These are phyloP conservation scores for Ancistrus triradiatus DNA, from an alignment of 2,113 vertebrate species.

Conservation along the genomic window DNA sequence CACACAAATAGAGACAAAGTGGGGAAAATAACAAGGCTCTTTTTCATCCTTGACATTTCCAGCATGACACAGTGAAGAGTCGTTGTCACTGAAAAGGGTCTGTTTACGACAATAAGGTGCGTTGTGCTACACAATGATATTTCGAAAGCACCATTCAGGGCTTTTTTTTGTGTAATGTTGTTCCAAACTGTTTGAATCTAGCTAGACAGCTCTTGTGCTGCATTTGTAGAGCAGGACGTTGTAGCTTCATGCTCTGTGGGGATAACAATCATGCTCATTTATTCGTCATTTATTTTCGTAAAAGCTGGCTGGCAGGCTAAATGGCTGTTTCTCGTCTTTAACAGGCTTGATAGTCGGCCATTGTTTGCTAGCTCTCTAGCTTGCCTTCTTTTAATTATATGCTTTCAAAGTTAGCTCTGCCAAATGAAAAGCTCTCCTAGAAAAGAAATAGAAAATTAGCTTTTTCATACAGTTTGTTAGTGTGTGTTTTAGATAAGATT, in stretches of 20 bases:
- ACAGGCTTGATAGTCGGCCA: conserved; percentile 46
- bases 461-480: conserved; percentile 28
- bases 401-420: conserved; percentile 38
- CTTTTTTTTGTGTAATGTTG: conserved; percentile 15
- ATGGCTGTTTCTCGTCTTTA: conserved; percentile 27
- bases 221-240: conserved; percentile 3
- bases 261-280: conserved; percentile 44
- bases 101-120: conserved; percentile 4
- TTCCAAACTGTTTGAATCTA: too few species aligned
- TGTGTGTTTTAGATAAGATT: conserved; percentile 10
- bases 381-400: conserved; percentile 61
- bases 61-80: conserved; percentile 1
- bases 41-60: conserved; percentile 14
- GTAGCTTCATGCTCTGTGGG: conserved; percentile 23
- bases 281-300: conserved; percentile 55
- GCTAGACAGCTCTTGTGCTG: conserved; percentile 8
- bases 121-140: conserved; percentile 10
- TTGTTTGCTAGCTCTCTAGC: conserved; percentile 49
- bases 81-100: conserved; percentile 9
- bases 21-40: neutral
- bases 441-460: conserved; percentile 47
- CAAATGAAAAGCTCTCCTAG: conserved; percentile 45
- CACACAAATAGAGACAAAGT: too few species aligned
- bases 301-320: conserved; percentile 47
- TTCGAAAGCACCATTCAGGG: neutral